Percentiles rank a stretch among this genome's conserved stretches.
Evolutionary conservation across 2,797 vertebrate species (phyloP).

Genomic region (Gastrophryne carolinensis): DNA sequence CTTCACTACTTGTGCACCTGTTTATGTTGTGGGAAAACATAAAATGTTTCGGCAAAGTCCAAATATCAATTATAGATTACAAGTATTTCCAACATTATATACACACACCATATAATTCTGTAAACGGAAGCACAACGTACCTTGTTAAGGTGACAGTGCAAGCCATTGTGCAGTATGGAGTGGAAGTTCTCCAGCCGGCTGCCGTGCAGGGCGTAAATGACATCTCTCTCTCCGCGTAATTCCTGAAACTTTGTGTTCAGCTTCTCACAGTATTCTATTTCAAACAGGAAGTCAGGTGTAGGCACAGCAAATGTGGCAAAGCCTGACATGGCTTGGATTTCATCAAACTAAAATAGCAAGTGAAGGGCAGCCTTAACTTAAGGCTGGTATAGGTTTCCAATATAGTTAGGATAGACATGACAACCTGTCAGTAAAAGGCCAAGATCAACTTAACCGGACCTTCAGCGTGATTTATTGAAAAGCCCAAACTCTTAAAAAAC

Average conservation of each 20-base stretch:
- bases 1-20: too few species aligned
- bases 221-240: constrained; percentile 78
- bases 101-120: neutral
- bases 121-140: constrained; percentile 59
- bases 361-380: constrained; percentile 11
- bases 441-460: too few species aligned
- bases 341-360: constrained; percentile 76
- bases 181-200: constrained; percentile 98
- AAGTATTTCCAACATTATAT: too few species aligned
- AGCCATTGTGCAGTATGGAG: constrained; percentile 93
- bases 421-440: too few species aligned
- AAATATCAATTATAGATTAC: too few species aligned
- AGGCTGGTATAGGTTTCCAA: constrained; percentile 22
- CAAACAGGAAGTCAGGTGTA: constrained; percentile 91
- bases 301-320: constrained; percentile 72
- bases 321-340: constrained; percentile 82
- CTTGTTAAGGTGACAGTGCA: constrained; percentile 94
- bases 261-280: constrained; percentile 85
- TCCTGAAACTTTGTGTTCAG: constrained; percentile 86
- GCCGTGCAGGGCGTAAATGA: constrained; percentile 94
- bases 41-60: too few species aligned
- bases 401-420: constrained; percentile 30
- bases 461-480: too few species aligned
- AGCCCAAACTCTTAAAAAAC: too few species aligned
- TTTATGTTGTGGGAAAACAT: too few species aligned